Evolutionary conservation across 2,113 vertebrate species (phyloP).

Genomic region (Anser brachyrhynchus): DNA sequence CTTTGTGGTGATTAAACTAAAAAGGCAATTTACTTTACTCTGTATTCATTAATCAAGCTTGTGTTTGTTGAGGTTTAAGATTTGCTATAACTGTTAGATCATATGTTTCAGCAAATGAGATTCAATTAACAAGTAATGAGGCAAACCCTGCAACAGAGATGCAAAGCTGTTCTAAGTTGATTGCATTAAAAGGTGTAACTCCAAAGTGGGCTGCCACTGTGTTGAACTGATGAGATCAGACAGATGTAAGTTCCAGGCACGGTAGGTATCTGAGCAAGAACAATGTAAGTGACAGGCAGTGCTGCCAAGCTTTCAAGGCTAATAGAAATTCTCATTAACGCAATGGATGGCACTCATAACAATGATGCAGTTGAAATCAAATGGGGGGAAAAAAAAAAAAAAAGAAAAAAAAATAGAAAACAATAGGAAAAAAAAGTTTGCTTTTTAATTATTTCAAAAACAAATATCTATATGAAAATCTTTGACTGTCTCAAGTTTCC

Average conservation of each 20-base stretch:
- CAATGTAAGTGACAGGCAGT: background rate
- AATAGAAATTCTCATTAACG: background rate
- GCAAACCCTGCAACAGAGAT: background rate
- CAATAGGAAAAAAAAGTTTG: background rate
- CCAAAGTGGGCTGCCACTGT: background rate
- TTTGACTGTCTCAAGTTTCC: background rate
- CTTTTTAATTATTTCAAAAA: background rate
- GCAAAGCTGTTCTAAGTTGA: background rate
- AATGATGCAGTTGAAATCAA: background rate
- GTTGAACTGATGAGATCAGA: background rate
- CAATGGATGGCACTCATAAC: background rate
- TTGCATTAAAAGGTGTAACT: background rate
- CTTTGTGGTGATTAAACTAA: background rate
- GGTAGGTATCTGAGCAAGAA: background rate
- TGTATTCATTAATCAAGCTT: background rate
- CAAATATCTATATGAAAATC: background rate
- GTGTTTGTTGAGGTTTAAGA: background rate
- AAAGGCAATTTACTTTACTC: background rate
- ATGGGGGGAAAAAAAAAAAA: background rate
- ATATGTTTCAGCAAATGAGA: background rate
- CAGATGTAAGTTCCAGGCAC: background rate
- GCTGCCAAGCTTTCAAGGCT: background rate
- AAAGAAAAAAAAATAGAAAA: background rate
- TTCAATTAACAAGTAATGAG: conserved; percentile 2
- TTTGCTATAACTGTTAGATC: background rate